Evolutionary conservation across 1,140 invertebrate genomes (phyloP).

Genomic region (Aphidius ervi): DNA sequence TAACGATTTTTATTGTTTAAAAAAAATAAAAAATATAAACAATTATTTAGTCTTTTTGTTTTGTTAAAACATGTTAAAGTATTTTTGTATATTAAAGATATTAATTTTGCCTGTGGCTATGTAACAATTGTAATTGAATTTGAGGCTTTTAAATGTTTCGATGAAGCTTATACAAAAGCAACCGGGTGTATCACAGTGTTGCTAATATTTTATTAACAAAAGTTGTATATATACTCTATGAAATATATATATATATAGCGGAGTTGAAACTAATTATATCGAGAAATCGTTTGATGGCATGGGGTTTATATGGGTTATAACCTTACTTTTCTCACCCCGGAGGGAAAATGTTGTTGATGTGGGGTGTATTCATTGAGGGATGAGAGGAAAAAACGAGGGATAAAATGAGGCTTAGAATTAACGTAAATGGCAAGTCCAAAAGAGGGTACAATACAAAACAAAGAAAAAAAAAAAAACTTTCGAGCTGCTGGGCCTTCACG

Average conservation of each 20-base stretch:
- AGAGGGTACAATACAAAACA: conserved; percentile 1
- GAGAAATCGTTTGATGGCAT: conserved; percentile 13
- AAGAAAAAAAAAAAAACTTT: conserved; percentile 23
- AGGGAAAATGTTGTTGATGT: no score
- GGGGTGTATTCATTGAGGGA: conserved; percentile 2
- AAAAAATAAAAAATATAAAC: no score
- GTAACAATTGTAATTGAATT: conserved; percentile 40
- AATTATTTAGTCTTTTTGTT: no score
- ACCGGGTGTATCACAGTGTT: conserved; percentile 28
- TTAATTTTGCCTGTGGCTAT: conserved; percentile 24
- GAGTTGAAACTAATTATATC: conserved; percentile 39
- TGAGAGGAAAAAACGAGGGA: conserved; percentile 10
- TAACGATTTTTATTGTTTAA: no score
- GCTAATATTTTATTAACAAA: conserved; percentile 31
- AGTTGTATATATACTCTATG: conserved; percentile 20
- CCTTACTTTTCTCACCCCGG: no score
- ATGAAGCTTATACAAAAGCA: conserved; percentile 35
- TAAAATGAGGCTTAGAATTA: conserved; percentile 1
- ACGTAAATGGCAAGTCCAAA: not conserved
- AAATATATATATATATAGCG: conserved; percentile 2
- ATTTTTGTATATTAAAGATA: not conserved
- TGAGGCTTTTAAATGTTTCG: conserved; percentile 31
- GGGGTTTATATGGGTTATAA: no score
- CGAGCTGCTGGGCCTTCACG: conserved; percentile 2
- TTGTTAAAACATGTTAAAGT: not conserved